Evolutionary conservation across 2,113 vertebrate genomes (phyloP), one percentile per base, ranked within the genome.

Genomic region (Limanda limanda): DNA sequence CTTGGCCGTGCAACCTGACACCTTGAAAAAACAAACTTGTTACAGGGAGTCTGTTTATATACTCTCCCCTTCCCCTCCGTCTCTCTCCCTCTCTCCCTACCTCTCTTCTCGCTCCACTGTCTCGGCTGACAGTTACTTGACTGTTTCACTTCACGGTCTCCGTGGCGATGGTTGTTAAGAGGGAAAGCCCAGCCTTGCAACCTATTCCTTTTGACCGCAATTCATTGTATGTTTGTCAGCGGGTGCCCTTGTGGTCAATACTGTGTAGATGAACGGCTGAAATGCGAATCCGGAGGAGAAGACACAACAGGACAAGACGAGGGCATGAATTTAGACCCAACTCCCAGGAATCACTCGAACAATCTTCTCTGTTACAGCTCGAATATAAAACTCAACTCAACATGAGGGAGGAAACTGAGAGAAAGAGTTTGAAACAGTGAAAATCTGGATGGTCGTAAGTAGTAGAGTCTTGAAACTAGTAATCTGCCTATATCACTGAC

Each of bases 11-110:
- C 81, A 93, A 92, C 81, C 84, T 86, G 86, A 92, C 88, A 92
- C 91, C 88, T 90, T 86, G 84, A 87, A 92, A 88, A 92, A 93
- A 92, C 90, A 91, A 92, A 93, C 89, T 91, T 92, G 91, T 92
- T 89, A 90, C 80, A 85, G 81, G 76, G 78, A 79, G 80, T 85
- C 81, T 94, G 88, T 94, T 93, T 91, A 91, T 92, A 88, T 86
- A 76, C 78, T 87, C 78, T 87, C 65, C 67, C 74, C 68, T 83
- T 64, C 60, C 72, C 66, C 51, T 58, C 74, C 66, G 55, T 67
- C 76, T 54, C 45, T 61, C 56, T 23, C 47, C 68, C 48, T 58
- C 71, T 51, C 74, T 68, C 56, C 40, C 68, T 67, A 31, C 57
- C 63, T 81, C 72, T 81, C 84, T 90, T 73, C 83, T 85, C 86